Evolutionary conservation across 2,888 invertebrate species (phyloP), one percentile per base, ranked within the genome.

Genomic region (Mylabris sibirica): DNA sequence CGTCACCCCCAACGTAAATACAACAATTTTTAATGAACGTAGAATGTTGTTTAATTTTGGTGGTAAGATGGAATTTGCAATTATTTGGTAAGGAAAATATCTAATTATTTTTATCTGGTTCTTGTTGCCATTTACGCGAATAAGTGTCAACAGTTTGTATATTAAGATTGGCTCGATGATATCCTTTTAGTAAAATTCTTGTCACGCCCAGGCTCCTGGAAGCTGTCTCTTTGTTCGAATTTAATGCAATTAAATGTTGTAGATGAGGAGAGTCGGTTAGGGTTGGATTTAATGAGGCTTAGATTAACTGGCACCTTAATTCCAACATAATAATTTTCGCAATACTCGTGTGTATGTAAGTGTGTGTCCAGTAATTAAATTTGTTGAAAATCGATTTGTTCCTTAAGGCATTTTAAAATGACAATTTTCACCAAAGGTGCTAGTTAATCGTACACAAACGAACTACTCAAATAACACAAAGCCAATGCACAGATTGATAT

Each of bases 231-330:
- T 60, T 60, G 60, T n/a, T 38, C 60, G 14, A 60, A 60, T 60
- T 34, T 34, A 60, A 60, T 35, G 34, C 60, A 60, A 60, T 60
- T 60, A 60, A 49, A n/a, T 60, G 60, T 26, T 38, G 34, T 26
- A 6, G 35, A 60, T 60, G 60, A 60, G 44, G 17, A 14, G 60
- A 60, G 60, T 9, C 12, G 20, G 60, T 17, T 60, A 9, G 34
- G 38, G 60, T 38, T 12, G 35, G 17, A 22, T 60, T 34, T 60
- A 60, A 60, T 60, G 60, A 60, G 60, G 60, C 60, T 60, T 60
- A 38, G 35, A 60, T 60, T n/a, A 60, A 60, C 34, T 30, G 14
- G 34, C n/a, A 17, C 60, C 60, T 60, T 30, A 30, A 60, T 22
- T 35, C 17, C 60, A 11, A 60, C 35, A 35, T 35, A 26, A 20